These are phyloP conservation scores for Mya arenaria DNA, from an alignment of 1,140 invertebrate species.

Conservation along the genomic window DNA sequence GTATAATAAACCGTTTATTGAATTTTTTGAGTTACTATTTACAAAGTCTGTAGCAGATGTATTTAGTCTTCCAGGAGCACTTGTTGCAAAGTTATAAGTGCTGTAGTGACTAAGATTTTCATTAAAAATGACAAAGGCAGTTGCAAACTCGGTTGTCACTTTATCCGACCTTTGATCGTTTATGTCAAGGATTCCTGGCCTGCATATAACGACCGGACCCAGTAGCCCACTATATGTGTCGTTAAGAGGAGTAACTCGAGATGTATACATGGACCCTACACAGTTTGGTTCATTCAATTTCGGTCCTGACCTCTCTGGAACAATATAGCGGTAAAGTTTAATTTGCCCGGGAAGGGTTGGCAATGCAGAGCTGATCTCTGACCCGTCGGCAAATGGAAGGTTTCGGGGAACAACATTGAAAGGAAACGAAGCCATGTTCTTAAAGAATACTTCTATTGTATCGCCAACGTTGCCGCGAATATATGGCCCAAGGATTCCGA, in stretches of 20 bases:
- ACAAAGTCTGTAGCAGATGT: constrained; percentile 47
- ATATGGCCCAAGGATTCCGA: constrained; percentile 68
- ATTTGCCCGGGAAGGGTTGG: constrained; percentile 20
- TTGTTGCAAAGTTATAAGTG: constrained; percentile 63
- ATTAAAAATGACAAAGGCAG: constrained; percentile 68
- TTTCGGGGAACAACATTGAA: constrained; percentile 60
- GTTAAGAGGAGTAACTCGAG: constrained; percentile 62
- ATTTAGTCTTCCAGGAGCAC: constrained; percentile 56
- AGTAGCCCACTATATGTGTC: constrained; percentile 70
- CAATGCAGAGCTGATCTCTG: neutral
- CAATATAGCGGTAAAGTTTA: constrained; percentile 64
- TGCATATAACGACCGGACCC: constrained; percentile 70
- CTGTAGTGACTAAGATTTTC: constrained; percentile 74
- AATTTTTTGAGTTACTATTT: constrained; percentile 68
- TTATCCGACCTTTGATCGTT: constrained; percentile 38
- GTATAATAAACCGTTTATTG: constrained; percentile 75
- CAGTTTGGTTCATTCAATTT: constrained; percentile 67
- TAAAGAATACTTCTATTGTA: constrained; percentile 47
- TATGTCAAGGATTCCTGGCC: constrained; percentile 51
- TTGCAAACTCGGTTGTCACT: constrained; percentile 67
- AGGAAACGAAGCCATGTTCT: constrained; percentile 46
- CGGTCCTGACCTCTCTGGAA: constrained; percentile 65
- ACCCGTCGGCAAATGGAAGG: constrained; percentile 23
- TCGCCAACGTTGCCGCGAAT: constrained; percentile 71
- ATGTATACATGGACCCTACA: constrained; percentile 70